phyloP scores from a whole-genome alignment of 1,140 invertebrate genomes.

The Chironomus tepperi region DNA sequence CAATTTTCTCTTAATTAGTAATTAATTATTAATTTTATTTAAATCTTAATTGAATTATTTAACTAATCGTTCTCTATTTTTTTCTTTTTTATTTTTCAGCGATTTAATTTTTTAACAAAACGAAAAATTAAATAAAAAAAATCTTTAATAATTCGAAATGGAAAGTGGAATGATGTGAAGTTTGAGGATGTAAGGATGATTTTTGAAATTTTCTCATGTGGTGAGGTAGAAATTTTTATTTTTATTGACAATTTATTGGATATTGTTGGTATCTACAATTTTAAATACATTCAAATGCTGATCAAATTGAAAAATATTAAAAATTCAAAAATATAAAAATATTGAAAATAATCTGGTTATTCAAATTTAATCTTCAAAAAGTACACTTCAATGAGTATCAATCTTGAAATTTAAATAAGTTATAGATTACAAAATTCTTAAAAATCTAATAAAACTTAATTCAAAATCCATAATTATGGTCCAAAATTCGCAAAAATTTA shows the following conservation, averaged over 20 bases:
- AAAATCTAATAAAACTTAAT: too few species aligned
- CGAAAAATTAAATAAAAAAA: neutral
- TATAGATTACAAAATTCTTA: too few species aligned
- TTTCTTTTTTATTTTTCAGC: neutral
- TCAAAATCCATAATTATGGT: too few species aligned
- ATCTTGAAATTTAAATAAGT: too few species aligned
- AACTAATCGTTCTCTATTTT: neutral
- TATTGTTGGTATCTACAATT: neutral
- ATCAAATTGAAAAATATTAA: neutral
- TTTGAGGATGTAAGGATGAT: neutral
- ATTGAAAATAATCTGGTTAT: too few species aligned
- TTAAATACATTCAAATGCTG: neutral
- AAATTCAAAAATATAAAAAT: too few species aligned
- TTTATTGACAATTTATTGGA: neutral
- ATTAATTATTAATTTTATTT: too few species aligned
- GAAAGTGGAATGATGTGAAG: neutral
- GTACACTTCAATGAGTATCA: too few species aligned
- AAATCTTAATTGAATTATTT: neutral
- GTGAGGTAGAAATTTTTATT: too few species aligned
- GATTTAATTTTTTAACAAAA: neutral
- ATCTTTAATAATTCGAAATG: neutral
- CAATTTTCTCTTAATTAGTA: neutral
- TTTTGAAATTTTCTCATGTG: neutral
- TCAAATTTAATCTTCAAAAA: too few species aligned
- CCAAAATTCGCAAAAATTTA: too few species aligned